A percentile compares a stretch with the other conserved stretches of the same genome.
Conservation (phyloP, 2,888 invertebrate species). For the Myopa testacea region DNA sequence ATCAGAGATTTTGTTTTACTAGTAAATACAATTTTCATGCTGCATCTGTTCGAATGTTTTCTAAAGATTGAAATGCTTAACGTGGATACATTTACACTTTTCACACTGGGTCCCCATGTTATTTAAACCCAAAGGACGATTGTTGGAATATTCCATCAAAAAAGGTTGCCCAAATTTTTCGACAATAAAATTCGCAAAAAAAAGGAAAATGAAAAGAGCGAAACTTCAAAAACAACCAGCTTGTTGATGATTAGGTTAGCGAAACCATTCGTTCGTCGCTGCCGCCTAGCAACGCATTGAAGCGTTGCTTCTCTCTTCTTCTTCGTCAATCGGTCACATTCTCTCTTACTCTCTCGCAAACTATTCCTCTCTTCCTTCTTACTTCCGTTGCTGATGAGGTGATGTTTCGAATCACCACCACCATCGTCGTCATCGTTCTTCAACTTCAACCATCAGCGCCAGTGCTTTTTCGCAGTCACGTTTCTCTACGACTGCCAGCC, state of each 20-base stretch:
- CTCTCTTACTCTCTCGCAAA: not conserved
- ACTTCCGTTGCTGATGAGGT: not conserved
- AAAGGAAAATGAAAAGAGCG: too few relatives aligned
- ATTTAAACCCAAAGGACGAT: too few relatives aligned
- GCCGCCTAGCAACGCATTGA: not conserved
- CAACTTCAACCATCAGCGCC: constrained; percentile 17
- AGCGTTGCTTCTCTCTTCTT: not conserved
- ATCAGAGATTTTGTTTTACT: too few relatives aligned
- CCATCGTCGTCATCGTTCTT: constrained; percentile 28
- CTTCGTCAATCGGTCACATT: not conserved
- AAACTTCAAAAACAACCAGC: not conserved
- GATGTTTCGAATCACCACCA: not conserved
- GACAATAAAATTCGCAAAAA: too few relatives aligned
- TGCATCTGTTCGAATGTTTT: too few relatives aligned
- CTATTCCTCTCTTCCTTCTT: not conserved
- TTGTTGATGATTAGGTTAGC: too few relatives aligned
- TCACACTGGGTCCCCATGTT: too few relatives aligned
- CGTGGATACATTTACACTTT: too few relatives aligned
- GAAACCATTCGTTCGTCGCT: not conserved
- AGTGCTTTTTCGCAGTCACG: constrained; percentile 14
- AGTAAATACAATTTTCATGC: too few relatives aligned
- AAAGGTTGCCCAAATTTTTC: too few relatives aligned
- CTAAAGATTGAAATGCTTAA: too few relatives aligned
- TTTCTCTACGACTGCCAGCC: not conserved
- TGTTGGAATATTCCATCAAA: too few relatives aligned